Evolutionary conservation across 2,797 vertebrate genomes (phyloP).

Genomic region (Euphonia xanthogaster): DNA sequence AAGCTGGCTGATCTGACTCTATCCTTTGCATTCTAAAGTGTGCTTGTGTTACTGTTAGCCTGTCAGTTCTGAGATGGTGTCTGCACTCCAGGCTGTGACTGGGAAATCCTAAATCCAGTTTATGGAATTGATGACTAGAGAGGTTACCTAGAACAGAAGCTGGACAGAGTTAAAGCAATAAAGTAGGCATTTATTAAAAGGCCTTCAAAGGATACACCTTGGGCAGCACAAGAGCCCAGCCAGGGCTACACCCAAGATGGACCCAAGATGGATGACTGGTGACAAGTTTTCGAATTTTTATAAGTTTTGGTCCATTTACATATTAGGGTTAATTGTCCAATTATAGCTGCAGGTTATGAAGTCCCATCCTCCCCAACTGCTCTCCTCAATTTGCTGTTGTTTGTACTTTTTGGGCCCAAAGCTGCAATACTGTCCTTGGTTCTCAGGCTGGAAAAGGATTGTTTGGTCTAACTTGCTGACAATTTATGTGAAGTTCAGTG

Average conservation of each 20-base stretch:
- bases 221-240: background rate
- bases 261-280: background rate
- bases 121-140: no score
- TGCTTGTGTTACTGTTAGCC: background rate
- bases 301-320: background rate
- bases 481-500: background rate
- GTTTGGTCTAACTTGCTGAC: background rate
- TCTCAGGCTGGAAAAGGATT: background rate
- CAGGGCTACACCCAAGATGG: background rate
- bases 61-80: rapidly evolving
- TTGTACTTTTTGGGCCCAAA: background rate
- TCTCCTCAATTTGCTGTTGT: background rate
- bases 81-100: background rate
- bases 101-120: background rate
- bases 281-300: background rate
- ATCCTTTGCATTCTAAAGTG: background rate
- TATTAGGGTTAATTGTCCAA: background rate
- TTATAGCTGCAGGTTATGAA: background rate
- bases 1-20: background rate
- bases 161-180: background rate
- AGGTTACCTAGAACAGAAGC: background rate
- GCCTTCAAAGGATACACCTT: background rate
- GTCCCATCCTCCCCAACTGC: background rate
- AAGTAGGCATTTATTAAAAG: background rate
- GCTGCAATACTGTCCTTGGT: background rate